These are phyloP conservation scores for Drosophila gunungcola DNA, from an alignment of 1,140 invertebrate species.

Conservation along the genomic window DNA sequence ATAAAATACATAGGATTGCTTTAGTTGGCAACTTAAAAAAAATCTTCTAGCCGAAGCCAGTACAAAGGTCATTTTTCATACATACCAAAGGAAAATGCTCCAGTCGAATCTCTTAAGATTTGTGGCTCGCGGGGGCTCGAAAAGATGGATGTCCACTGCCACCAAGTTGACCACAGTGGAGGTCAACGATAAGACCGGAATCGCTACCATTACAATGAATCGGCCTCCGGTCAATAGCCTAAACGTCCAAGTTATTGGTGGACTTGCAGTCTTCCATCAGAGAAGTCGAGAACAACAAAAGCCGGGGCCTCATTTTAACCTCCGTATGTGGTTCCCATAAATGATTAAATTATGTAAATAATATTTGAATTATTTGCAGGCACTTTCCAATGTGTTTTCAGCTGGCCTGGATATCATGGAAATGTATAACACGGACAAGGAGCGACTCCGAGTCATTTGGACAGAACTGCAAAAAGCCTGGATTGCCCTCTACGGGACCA, in stretches of 20 bases:
- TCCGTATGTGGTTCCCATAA: constrained; percentile 87
- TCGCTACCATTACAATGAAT: constrained; percentile 90
- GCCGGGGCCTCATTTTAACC: constrained; percentile 91
- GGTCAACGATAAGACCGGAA: constrained; percentile 87
- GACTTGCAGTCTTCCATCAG: constrained; percentile 88
- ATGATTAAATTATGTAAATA: not conserved
- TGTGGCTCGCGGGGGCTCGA: not conserved
- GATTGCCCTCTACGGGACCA: constrained; percentile 91
- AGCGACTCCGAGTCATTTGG: constrained; percentile 90
- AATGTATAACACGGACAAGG: constrained; percentile 92
- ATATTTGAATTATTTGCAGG: constrained; percentile 84
- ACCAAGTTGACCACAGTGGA: constrained; percentile 79
- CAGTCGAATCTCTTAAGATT: constrained; percentile 38
- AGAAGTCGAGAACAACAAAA: constrained; percentile 89
- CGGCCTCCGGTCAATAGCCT: constrained; percentile 92
- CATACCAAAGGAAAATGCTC: constrained; percentile 42
- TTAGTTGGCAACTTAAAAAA: not conserved
- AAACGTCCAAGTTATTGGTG: constrained; percentile 90
- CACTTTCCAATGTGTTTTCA: constrained; percentile 90
- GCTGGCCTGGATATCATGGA: constrained; percentile 94
- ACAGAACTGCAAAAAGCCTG: constrained; percentile 91
- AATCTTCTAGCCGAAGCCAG: not conserved
- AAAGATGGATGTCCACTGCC: constrained; percentile 44
- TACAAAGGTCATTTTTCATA: constrained; percentile 11
- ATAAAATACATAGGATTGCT: no score